Percentiles rank a stretch among this genome's conserved stretches.
Conservation (phyloP, 2,113 vertebrate species). For the Rhabdomys dilectus region DNA sequence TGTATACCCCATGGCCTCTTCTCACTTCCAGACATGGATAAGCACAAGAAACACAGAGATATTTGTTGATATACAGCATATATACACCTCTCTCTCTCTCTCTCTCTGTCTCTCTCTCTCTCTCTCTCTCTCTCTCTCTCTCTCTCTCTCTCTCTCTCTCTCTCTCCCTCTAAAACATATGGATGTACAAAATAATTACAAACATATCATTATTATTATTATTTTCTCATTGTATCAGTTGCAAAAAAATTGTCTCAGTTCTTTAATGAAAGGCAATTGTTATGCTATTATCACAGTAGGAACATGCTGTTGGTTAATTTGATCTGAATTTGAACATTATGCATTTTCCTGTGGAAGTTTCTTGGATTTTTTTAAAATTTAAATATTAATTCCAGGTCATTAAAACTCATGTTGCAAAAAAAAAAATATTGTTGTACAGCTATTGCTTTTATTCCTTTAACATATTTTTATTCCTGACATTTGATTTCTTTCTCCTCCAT, state of each 20-base stretch:
- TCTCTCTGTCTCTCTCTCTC: too few relatives aligned
- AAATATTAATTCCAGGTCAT: constrained; percentile 13
- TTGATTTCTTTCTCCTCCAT: constrained; percentile 14
- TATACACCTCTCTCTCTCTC: too few relatives aligned
- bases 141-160: too few relatives aligned
- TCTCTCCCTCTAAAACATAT: too few relatives aligned
- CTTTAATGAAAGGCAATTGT: neutral
- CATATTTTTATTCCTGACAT: neutral
- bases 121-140: too few relatives aligned
- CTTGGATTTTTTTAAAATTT: neutral
- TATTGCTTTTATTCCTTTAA: neutral
- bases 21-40: neutral
- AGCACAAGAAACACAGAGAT: neutral
- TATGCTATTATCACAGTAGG: neutral
- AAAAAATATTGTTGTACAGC: neutral
- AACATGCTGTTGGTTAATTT: neutral
- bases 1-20: neutral
- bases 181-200: neutral
- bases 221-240: neutral
- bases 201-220: neutral
- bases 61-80: neutral
- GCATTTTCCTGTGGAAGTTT: neutral
- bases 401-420: neutral
- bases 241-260: neutral
- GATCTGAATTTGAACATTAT: neutral